These are phyloP conservation scores for Melanostoma mellinum DNA, from an alignment of 2,888 invertebrate genomes.

Conservation along the genomic window DNA sequence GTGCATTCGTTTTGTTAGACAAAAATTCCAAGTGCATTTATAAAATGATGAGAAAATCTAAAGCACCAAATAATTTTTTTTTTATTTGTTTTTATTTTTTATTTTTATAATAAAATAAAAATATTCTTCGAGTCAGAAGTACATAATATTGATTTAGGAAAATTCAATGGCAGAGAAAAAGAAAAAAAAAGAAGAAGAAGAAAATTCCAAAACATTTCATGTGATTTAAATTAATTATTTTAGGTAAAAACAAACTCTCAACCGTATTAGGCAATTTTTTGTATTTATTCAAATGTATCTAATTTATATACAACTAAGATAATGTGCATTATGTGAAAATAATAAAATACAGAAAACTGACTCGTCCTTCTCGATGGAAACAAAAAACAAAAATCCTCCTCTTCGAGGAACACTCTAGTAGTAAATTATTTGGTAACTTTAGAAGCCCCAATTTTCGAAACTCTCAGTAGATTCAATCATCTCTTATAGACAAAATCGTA, in stretches of 20 bases:
- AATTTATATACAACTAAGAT: slow-evolving; percentile 38
- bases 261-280: slow-evolving; percentile 58
- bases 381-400: no score
- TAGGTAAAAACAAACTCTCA: slow-evolving; percentile 52
- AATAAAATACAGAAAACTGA: slow-evolving; percentile 24
- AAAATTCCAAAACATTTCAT: slow-evolving; percentile 67
- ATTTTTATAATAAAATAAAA: neutral
- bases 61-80: slow-evolving; percentile 52
- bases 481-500: slow-evolving; percentile 21
- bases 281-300: slow-evolving; percentile 65
- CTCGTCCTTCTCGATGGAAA: neutral
- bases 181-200: slow-evolving; percentile 1
- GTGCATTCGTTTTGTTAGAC: slow-evolving; percentile 60
- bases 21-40: slow-evolving; percentile 66
- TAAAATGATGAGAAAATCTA: slow-evolving; percentile 37
- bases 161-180: slow-evolving; percentile 54
- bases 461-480: slow-evolving; percentile 31
- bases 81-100: slow-evolving; percentile 11
- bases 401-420: no score
- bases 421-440: slow-evolving; percentile 36
- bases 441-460: slow-evolving; percentile 21
- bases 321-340: slow-evolving; percentile 22
- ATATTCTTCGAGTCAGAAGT: slow-evolving; percentile 22
- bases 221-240: slow-evolving; percentile 71
- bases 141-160: slow-evolving; percentile 32